Evolutionary conservation across 2,797 vertebrate species (phyloP).

Genomic region (Gila robusta): DNA sequence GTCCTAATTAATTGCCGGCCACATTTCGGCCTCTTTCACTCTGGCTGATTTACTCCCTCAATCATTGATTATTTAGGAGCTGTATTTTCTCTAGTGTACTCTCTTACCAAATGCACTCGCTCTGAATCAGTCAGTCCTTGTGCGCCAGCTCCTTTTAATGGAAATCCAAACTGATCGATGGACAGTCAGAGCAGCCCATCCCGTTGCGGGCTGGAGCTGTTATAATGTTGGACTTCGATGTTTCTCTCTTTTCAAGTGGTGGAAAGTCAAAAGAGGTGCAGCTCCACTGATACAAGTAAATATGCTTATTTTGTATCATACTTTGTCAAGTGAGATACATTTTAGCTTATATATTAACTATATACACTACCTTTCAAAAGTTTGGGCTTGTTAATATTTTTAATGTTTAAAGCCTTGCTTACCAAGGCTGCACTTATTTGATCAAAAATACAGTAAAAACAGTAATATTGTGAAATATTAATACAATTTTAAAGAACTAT

Average conservation of each 20-base stretch:
- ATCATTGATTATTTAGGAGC: conserved; percentile 52
- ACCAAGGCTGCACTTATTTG: neutral
- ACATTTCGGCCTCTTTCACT: conserved; percentile 51
- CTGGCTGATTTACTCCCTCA: conserved; percentile 50
- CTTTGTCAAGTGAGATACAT: neutral
- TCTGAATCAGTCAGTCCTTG: conserved; percentile 33
- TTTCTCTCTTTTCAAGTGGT: conserved; percentile 35
- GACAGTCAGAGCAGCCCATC: conserved; percentile 45
- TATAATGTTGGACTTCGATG: conserved; percentile 41
- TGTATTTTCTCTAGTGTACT: conserved; percentile 46
- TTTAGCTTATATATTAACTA: neutral
- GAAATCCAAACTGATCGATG: conserved; percentile 61
- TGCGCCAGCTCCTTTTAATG: conserved; percentile 55
- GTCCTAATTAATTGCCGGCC: conserved; percentile 54
- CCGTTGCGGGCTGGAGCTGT: conserved; percentile 9
- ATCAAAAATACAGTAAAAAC: neutral
- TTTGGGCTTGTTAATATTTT: neutral
- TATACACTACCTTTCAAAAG: neutral
- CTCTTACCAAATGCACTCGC: conserved; percentile 51
- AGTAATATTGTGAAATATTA: neutral
- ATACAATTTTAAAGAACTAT: neutral
- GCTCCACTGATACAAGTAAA: neutral
- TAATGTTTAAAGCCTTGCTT: no score
- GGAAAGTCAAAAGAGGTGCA: conserved; percentile 11
- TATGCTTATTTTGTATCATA: neutral